Base-by-base conservation (phyloP, 2,888 invertebrate species). In the Cybosia mesomella region DNA sequence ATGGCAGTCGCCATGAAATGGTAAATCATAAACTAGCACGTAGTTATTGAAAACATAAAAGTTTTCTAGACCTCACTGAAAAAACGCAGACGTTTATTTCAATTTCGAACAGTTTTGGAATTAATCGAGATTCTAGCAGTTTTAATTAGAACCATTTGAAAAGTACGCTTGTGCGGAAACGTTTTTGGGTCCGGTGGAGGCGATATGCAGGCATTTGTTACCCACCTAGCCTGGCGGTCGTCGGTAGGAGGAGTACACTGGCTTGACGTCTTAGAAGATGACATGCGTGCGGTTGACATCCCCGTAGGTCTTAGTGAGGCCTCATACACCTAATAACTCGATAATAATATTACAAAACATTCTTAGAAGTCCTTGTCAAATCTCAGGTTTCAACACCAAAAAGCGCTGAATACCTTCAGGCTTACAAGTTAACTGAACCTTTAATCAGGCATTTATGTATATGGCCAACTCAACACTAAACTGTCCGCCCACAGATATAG, bases 1-100 rank as follows among this genome's bases (percentile, higher is more conserved):
- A 68, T 67, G 60, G 32, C 57, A 18, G 28, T 54, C 22, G 63
- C 36, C 57, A 22, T 68, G 76, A 78, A 66, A 63, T 67, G 34
- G 43, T 58, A 53, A 67, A 28, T 66, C 55, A 43, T 64, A 58
- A 36, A 58, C 10, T 10, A 24, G n/a, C 10, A 60, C 39, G 58
- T 18, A 21, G 32, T 22, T 28, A 59, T 59, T 34, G 39, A 58
- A 58, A 60, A 36, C 9, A 4, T n/a, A 8, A 22, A 34, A 49
- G 4, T 21, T 64, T 39, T 43, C n/a, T n/a, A 58, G 24, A 8
- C 58, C 32, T 34, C 55, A 18, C 39, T 59, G 43, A 49, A 49
- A 15, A 22, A 36, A 21, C 34, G n/a, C 49, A 49, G n/a, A n/a
- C 49, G 49, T 8, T 49, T n/a, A 18, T 58, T 21, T n/a, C 0